phyloP scores from a whole-genome alignment of 2,113 vertebrate species.

The Limanda limanda region DNA sequence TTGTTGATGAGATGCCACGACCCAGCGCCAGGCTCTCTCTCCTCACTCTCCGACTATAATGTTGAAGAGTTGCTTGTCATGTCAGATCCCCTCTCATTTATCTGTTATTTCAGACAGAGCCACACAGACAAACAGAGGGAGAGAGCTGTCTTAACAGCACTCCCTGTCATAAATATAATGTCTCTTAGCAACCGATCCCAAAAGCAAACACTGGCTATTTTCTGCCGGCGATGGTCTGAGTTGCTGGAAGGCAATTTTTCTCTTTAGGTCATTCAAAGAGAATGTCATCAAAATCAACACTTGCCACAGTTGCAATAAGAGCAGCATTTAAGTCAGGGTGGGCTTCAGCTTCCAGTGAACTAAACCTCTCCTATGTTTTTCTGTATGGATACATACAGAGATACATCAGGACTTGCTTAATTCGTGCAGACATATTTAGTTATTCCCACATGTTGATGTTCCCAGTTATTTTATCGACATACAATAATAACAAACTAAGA shows the following conservation, averaged over 20 bases:
- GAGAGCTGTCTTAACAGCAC: neutral
- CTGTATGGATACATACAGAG: neutral
- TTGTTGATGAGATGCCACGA: constrained; percentile 32
- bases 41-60: constrained; percentile 17
- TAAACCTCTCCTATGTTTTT: constrained; percentile 1
- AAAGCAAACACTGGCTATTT: constrained; percentile 28
- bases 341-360: constrained; percentile 1
- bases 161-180: neutral
- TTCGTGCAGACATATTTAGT: neutral
- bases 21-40: neutral
- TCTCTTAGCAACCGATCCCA: constrained; percentile 10
- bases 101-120: neutral
- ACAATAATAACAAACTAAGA: neutral
- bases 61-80: constrained; percentile 10
- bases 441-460: neutral
- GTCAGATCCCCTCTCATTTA: constrained; percentile 3
- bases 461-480: neutral
- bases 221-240: neutral
- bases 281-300: constrained; percentile 8
- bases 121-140: constrained; percentile 1
- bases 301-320: neutral
- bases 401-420: neutral
- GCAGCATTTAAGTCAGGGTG: neutral
- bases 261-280: constrained; percentile 1
- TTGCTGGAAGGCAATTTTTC: constrained; percentile 3